These are phyloP conservation scores for Macropodus opercularis DNA, from an alignment of 2,797 vertebrate species.

Conservation along the genomic window DNA sequence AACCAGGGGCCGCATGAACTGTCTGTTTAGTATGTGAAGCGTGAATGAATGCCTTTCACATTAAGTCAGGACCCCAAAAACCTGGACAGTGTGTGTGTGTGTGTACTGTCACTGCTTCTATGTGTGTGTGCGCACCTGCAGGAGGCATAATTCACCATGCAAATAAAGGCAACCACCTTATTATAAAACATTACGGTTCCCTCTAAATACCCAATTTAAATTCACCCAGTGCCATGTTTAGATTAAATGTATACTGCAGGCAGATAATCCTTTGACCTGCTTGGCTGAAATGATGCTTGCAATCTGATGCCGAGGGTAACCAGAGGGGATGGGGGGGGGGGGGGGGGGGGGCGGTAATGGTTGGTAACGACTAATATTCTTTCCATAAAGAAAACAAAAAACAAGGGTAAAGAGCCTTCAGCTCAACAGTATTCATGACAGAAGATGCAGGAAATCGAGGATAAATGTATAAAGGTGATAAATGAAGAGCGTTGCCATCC, in stretches of 20 bases:
- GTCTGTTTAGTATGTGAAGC: constrained; percentile 64
- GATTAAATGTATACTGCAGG: constrained; percentile 50
- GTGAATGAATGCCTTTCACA: constrained; percentile 70
- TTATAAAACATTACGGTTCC: constrained; percentile 50
- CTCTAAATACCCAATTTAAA: constrained; percentile 66
- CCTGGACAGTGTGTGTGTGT: constrained; percentile 27
- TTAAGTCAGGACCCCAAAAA: constrained; percentile 59
- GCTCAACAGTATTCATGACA: background rate
- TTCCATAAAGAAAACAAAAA: background rate
- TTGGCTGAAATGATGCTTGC: constrained; percentile 38
- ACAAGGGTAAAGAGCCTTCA: constrained; percentile 9
- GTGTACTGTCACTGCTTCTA: too few species aligned
- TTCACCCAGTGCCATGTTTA: constrained; percentile 56
- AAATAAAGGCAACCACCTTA: constrained; percentile 51
- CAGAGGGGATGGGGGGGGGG: background rate
- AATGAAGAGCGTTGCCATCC: constrained; percentile 2
- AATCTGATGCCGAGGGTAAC: constrained; percentile 37
- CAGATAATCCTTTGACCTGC: constrained; percentile 47
- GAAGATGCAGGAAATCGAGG: background rate
- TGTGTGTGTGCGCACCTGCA: constrained; percentile 31
- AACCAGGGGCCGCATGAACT: constrained; percentile 64
- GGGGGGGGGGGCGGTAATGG: constrained; percentile 7
- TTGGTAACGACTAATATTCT: constrained; percentile 8
- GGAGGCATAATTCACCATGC: constrained; percentile 44
- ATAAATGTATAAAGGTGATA: too few species aligned